phyloP scores from a whole-genome alignment of 2,797 vertebrate genomes.

The Hydrocynus forskahlii region DNA sequence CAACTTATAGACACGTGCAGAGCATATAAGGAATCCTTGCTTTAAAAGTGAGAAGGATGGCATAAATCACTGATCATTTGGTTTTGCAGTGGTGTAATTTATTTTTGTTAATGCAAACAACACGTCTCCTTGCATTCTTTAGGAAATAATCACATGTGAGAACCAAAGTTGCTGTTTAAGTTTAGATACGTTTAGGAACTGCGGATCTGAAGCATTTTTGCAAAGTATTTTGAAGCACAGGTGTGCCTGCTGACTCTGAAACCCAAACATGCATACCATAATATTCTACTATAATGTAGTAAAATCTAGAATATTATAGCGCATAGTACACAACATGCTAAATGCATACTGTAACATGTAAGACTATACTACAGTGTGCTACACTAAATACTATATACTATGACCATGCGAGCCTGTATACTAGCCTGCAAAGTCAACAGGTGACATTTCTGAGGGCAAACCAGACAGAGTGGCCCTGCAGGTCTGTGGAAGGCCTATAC shows the following conservation, averaged over 20 bases:
- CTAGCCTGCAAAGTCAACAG: not conserved
- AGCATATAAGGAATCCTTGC: conserved; percentile 15
- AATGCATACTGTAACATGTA: not conserved
- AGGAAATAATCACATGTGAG: not conserved
- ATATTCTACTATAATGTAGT: too few relatives aligned
- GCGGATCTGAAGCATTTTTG: not conserved
- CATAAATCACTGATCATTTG: conserved; percentile 2
- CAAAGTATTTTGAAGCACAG: not conserved
- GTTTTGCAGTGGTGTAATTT: not conserved
- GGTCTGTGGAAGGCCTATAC: not conserved
- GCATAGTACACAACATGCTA: not conserved
- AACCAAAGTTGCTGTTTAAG: not conserved
- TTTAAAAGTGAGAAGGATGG: not conserved
- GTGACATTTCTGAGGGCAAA: not conserved
- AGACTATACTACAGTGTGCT: not conserved
- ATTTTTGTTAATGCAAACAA: not conserved
- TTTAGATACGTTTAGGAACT: not conserved
- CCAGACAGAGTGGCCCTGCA: not conserved
- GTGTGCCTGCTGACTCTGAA: too few relatives aligned
- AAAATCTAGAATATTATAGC: not conserved
- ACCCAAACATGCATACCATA: not conserved
- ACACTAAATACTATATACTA: not conserved
- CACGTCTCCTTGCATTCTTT: not conserved
- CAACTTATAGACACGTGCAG: conserved; percentile 45
- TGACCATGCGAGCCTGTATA: not conserved